Evolutionary conservation across 2,888 invertebrate genomes (phyloP).

Genomic region (Lithophane ornitopus): DNA sequence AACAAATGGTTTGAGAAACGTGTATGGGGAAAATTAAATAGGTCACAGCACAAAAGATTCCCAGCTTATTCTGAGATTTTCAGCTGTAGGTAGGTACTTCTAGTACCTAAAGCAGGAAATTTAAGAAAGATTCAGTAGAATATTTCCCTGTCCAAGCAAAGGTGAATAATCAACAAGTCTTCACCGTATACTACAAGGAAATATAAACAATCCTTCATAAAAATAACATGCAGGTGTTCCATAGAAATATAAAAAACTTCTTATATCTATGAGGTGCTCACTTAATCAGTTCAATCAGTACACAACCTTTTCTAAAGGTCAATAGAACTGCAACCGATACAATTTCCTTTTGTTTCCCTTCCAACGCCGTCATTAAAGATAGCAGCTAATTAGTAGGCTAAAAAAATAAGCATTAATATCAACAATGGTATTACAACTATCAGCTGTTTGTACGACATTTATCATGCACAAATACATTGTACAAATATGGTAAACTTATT

Average conservation of each 20-base stretch:
- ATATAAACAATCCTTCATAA: constrained; percentile 1
- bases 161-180: background rate
- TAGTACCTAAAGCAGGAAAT: background rate
- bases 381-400: constrained; percentile 30
- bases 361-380: constrained; percentile 24
- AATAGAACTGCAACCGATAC: background rate
- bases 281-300: background rate
- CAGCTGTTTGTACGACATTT: constrained; percentile 23
- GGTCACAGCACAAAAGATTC: background rate
- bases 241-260: too few relatives aligned
- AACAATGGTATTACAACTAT: constrained; percentile 28
- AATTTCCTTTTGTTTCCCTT: constrained; percentile 36
- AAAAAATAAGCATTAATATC: constrained; percentile 41
- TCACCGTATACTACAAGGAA: background rate
- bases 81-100: too few relatives aligned
- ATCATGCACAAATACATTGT: constrained; percentile 36
- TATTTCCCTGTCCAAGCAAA: background rate
- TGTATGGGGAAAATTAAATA: background rate
- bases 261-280: too few relatives aligned
- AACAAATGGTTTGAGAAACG: background rate
- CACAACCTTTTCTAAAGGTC: background rate
- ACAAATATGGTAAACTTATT: constrained; percentile 26
- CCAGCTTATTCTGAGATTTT: background rate
- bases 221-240: constrained; percentile 9
- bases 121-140: background rate